Evolutionary conservation across 2,888 invertebrate genomes (phyloP).

Genomic region (Neria commutata): DNA sequence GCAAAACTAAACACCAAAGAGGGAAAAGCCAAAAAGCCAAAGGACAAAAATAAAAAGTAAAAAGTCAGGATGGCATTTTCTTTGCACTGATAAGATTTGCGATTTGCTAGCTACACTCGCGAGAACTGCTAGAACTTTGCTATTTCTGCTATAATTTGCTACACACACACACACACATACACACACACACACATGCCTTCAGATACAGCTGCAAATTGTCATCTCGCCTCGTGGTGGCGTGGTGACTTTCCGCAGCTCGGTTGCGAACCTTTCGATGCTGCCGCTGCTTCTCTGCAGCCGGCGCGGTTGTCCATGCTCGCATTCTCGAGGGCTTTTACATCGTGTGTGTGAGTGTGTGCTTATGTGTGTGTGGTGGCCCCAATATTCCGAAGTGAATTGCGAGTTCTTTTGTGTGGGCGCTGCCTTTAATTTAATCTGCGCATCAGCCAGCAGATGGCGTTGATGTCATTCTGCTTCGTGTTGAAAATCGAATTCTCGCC

Average conservation of each 20-base stretch:
- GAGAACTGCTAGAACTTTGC: no score
- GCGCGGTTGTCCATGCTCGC: background rate
- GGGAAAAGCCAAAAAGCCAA: background rate
- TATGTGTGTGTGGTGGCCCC: no score
- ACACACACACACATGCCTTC: background rate
- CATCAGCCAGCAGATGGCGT: slow-evolving; percentile 57
- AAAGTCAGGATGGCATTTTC: slow-evolving; percentile 17
- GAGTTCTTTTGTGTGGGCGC: slow-evolving; percentile 31
- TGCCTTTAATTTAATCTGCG: slow-evolving; percentile 55
- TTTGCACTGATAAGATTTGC: no score
- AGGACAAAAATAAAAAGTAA: slow-evolving; percentile 33
- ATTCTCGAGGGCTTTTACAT: slow-evolving; percentile 34
- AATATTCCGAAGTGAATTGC: no score
- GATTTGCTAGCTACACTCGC: no score
- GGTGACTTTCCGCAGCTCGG: slow-evolving; percentile 39
- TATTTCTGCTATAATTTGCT: no score
- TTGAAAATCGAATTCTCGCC: slow-evolving; percentile 47
- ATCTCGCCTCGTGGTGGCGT: slow-evolving; percentile 5
- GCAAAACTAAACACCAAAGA: slow-evolving; percentile 1
- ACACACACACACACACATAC: background rate
- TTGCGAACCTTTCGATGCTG: slow-evolving; percentile 35
- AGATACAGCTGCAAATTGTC: background rate
- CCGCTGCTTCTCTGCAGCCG: slow-evolving; percentile 16
- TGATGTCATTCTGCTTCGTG: slow-evolving; percentile 41
- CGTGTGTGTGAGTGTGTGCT: no score